Evolutionary conservation across 2,113 vertebrate species (phyloP).

Genomic region (Abramis brama): DNA sequence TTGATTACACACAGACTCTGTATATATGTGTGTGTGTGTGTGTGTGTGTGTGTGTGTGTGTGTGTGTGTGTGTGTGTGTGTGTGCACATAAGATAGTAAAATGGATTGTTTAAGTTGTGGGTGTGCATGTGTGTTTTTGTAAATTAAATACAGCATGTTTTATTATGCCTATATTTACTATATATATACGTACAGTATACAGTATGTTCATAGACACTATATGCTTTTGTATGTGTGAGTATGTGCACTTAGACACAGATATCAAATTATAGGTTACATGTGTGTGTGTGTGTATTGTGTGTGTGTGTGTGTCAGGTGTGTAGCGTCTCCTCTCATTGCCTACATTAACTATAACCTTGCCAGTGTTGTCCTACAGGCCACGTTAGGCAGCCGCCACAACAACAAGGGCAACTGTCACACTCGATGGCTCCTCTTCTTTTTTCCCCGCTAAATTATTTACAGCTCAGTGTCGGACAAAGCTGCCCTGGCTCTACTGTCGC

Average conservation of each 20-base stretch:
- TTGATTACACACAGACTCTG: conserved; percentile 45
- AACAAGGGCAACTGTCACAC: conserved; percentile 75
- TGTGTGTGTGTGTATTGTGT: conserved; percentile 19
- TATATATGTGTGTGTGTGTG: neutral
- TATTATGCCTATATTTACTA: neutral
- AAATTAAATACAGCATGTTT: neutral
- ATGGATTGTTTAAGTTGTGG: conserved; percentile 4
- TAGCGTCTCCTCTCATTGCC: conserved; percentile 25
- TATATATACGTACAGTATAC: neutral
- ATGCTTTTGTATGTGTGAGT: neutral
- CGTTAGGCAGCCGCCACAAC: conserved; percentile 72
- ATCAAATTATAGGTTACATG: neutral
- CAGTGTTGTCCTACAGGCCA: conserved; percentile 63
- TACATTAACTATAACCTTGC: conserved; percentile 55
- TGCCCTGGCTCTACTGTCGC: conserved; percentile 73
- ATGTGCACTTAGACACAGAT: neutral
- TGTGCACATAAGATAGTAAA: neutral
- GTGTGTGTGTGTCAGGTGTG: neutral
- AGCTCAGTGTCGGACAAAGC: conserved; percentile 79
- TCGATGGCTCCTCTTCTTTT: conserved; percentile 62
- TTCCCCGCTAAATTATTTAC: conserved; percentile 75
- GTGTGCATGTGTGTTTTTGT: neutral
- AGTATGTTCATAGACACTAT: neutral
- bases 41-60: conserved; percentile 7
- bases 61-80: neutral